Evolutionary conservation across 2,888 invertebrate species (phyloP), one percentile per base, ranked within the genome.

Genomic region (Stramonita haemastoma): DNA sequence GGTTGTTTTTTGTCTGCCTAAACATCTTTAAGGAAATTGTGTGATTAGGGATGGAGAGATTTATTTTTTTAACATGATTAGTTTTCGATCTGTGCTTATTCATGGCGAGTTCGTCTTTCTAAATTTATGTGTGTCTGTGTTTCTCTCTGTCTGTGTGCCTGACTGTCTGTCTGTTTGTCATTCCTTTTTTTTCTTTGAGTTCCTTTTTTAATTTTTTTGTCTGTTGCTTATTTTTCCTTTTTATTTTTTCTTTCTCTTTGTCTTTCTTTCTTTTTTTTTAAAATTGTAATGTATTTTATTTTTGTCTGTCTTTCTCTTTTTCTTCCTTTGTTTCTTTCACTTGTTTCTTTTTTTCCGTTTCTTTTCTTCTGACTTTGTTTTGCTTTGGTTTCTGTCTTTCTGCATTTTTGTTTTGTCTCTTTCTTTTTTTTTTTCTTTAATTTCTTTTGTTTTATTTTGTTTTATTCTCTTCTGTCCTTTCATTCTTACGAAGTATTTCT

Each of bases 121-220:
- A n/a, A n/a, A n/a, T n/a, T 26, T 81, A 17, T 81, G 81, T 36
- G 19, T 81, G 36, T 22, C 46, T 46, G 0, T 46, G 22, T 83
- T 1, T 32, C 29, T 86, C 32, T 86, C 60, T 86, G 29, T 86
- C 66, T 86, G 0, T 86, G 29, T 60, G 29, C 60, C 56, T 85
- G 22, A 56, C 85, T 85, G 5, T 85, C 56, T 85, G 5, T 85
- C 56, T 85, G 56, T 85, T 56, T 86, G 13, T 56, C 56, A 56
- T 26, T 84, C 56, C 84, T 84, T 26, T 56, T 26, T 56, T 46
- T 56, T 19, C 46, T 46, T 56, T 46, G 36, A 1, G 17, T 46
- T 56, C 56, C 46, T 11, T 34, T 32, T 34, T 32, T 34, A 0
- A 8, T 32, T 34, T 32, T 34, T 32, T 32, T 34, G 8, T 79